Base-by-base conservation (phyloP, 1,140 invertebrate species). In the Oedothorax gibbosus region DNA sequence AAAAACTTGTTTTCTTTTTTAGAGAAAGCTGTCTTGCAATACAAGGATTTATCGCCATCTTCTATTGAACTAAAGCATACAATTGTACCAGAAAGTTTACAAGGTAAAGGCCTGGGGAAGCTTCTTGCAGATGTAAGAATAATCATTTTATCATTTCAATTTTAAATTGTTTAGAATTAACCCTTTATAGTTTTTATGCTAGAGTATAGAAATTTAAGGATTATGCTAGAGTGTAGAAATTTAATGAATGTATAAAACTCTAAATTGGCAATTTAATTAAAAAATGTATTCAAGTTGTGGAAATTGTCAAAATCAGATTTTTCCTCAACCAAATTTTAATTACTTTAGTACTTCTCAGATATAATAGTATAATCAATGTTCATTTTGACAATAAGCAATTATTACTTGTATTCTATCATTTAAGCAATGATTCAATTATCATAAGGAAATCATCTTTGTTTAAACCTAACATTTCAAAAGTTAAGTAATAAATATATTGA, bases 91-190 rank as follows among this genome's bases (percentile, higher is more conserved):
- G 85, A 90, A 50, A 87, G 90, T 81, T 92, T 92, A 87, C 91
- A 92, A 89, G 93, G 93, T 49, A 90, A 92, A 89, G 93, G 93
- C 35, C 88, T 94, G 81, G 94, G 93, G 73, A 92, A 92, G 87
- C 49, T 92, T 60, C 90, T 94, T 88, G 93, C 93, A 51, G 89
- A 93, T 91, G 93, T 94, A 89, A 21, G 66, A 7, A 49, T 14
- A 68, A 49, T 21, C 1, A 8, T 64, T 8, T 64, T n/a, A n/a
- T 64, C 8, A 64, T n/a, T n/a, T 64, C 18, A 62, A n/a, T 14
- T n/a, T n/a, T n/a, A 64, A 7, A 64, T n/a, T 64, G 20, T n/a
- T 62, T n/a, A 64, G 8, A 62, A 62, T 7, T 18, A 11, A 62
- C 18, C 14, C 14, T 62, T n/a, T 14, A 5, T 2, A 5, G 35